A percentile compares a stretch with the other conserved stretches of the same genome.
These are phyloP conservation scores for Tuta absoluta DNA, from an alignment of 2,888 invertebrate species.

Conservation along the genomic window DNA sequence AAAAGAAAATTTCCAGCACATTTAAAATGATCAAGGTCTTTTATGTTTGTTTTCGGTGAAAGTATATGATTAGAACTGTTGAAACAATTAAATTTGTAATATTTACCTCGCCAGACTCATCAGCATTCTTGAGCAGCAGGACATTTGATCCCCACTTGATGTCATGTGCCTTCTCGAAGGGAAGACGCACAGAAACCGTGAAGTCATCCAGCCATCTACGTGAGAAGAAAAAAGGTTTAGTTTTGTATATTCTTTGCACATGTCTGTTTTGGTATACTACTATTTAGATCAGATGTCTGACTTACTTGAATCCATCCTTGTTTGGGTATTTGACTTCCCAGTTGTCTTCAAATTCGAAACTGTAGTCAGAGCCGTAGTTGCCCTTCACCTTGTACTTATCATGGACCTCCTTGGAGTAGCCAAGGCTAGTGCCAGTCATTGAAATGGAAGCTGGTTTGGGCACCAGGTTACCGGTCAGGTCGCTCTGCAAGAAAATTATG, in stretches of 20 bases:
- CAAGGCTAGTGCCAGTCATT: conserved; percentile 47
- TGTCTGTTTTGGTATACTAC: too few relatives aligned
- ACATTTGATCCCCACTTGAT: conserved; percentile 49
- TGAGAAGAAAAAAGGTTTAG: neutral
- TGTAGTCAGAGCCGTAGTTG: conserved; percentile 69
- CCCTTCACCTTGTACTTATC: conserved; percentile 66
- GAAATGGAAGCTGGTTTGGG: conserved; percentile 56
- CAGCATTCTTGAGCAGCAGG: neutral
- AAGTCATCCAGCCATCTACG: conserved; percentile 70
- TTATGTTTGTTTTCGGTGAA: neutral
- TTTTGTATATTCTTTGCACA: neutral
- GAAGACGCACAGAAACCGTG: conserved; percentile 73
- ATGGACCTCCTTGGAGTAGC: conserved; percentile 50
- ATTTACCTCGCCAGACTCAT: conserved; percentile 11
- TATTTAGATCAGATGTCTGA: conserved; percentile 41
- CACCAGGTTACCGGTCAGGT: conserved; percentile 61
- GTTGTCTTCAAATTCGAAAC: conserved; percentile 66
- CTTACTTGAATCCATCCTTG: conserved; percentile 58
- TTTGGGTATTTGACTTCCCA: conserved; percentile 54
- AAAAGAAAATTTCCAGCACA: too few relatives aligned
- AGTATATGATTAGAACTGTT: neutral
- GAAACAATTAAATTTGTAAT: neutral
- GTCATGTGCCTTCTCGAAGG: conserved; percentile 81
- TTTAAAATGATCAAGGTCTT: too few relatives aligned
- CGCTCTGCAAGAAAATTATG: conserved; percentile 44